Evolutionary conservation across 2,797 vertebrate species (phyloP).

Genomic region (Phoeniculus purpureus): DNA sequence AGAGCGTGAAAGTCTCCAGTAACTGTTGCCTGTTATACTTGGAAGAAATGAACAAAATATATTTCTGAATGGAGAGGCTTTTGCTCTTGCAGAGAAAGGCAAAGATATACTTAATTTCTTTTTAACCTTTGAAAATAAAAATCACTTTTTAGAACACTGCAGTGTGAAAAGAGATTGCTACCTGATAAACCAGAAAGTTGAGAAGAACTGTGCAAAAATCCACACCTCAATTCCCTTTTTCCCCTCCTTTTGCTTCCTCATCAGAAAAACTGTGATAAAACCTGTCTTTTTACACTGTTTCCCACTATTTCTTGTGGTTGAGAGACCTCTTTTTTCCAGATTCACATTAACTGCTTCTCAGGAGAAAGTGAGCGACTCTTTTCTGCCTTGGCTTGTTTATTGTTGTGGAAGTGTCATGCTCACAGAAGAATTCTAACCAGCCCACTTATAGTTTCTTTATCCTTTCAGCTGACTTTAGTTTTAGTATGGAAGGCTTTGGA

Average conservation of each 20-base stretch:
- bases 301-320: not conserved
- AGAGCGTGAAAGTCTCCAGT: not conserved
- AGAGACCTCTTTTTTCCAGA: not conserved
- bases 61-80: not conserved
- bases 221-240: rapidly evolving
- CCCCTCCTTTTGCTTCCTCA: not conserved
- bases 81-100: not conserved
- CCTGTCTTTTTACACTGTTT: not conserved
- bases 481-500: not conserved
- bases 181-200: not conserved
- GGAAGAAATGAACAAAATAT: not conserved
- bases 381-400: not conserved
- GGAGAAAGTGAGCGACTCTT: not conserved
- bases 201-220: rapidly evolving
- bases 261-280: not conserved
- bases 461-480: not conserved
- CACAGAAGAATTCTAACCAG: not conserved
- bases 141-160: not conserved
- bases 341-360: not conserved
- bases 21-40: not conserved
- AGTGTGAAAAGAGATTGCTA: not conserved
- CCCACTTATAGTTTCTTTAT: not conserved
- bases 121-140: too few relatives aligned
- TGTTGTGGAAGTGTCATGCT: not conserved
- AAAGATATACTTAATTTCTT: too few relatives aligned